Base-by-base conservation (phyloP, 1,140 invertebrate species). In the Macrobrachium nipponense region DNA sequence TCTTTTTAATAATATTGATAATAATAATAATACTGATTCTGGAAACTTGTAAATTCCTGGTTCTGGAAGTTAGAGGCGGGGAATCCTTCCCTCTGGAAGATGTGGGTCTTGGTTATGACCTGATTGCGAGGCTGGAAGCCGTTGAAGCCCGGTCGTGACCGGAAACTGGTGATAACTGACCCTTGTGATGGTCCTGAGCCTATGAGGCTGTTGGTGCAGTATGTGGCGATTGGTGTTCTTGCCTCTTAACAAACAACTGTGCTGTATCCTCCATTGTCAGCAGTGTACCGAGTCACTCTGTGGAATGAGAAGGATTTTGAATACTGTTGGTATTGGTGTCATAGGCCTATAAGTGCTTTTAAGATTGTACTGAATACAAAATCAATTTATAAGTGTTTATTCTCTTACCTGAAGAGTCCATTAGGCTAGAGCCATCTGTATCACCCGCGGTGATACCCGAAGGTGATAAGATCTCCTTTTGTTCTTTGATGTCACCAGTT, bases 361-460 rank as follows among this genome's bases (percentile, higher is more conserved):
- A 20, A n/a, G 15, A n/a, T n/a, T 36, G 18, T 36, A 8, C 51
- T 61, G 12, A 12, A 8, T 44, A 6, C 10, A 5, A 36, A 1
- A 51, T n/a, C 15, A 51, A 2, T 10, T 51, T 36, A 36, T 4
- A 36, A 36, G 27, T 2, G 51, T 6, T n/a, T 51, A 11, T 8
- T 7, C 60, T 78, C 10, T 36, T 12, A 86, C 83, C 27, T 73
- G 77, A 11, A 80, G 27, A 86, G 77, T 44, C 83, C 83, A 60
- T 86, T 86, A 7, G 83, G 83, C 36, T 75, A 77, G 5, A 75
- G 83, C 83, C 83, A 86, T 12, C 83, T 77, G 83, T 86, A 86
- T 36, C 83, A n/a, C 83, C 83, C 43, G 80, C 83, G 8, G 83
- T 86, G 8, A 77, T 27, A 17, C 83, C 83, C 0, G 77, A 62